Percentiles rank a stretch among this genome's conserved stretches.
Evolutionary conservation across 2,888 invertebrate genomes (phyloP).

Genomic region (Drosophila melanocephala): DNA sequence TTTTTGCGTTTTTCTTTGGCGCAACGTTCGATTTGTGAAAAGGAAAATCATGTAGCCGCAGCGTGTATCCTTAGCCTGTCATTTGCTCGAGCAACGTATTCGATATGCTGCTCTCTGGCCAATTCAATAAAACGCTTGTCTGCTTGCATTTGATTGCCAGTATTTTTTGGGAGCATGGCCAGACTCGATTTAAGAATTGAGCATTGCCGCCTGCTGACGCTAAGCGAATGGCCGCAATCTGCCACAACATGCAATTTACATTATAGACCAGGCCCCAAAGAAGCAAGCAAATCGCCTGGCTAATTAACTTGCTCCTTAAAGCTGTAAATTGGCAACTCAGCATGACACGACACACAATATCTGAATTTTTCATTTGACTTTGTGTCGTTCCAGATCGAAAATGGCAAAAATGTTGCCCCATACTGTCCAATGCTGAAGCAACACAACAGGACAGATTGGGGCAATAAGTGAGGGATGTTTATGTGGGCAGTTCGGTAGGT

Average conservation of each 20-base stretch:
- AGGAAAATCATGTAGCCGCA: conserved; percentile 49
- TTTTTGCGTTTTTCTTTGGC: conserved; percentile 1
- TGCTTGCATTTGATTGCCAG: conserved; percentile 51
- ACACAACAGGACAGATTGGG: not conserved
- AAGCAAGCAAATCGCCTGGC: conserved; percentile 14
- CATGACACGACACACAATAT: conserved; percentile 55
- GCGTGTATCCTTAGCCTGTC: conserved; percentile 38
- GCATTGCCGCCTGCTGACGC: conserved; percentile 29
- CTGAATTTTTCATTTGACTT: conserved; percentile 44
- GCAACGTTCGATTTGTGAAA: conserved; percentile 45
- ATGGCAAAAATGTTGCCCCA: conserved; percentile 16
- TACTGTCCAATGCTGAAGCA: not conserved
- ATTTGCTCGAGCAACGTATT: conserved; percentile 45
- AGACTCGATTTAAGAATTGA: conserved; percentile 25
- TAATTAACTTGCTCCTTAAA: conserved; percentile 73
- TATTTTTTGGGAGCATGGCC: conserved; percentile 19
- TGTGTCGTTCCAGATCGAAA: conserved; percentile 21
- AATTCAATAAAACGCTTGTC: conserved; percentile 51
- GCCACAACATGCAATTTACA: conserved; percentile 45
- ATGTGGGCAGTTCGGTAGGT: not conserved
- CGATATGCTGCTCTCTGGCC: conserved; percentile 33
- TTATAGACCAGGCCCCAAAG: not conserved
- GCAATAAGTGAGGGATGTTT: conserved; percentile 10
- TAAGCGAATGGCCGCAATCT: conserved; percentile 52
- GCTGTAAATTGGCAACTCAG: conserved; percentile 60